Evolutionary conservation across 2,888 invertebrate species (phyloP).

Genomic region (Drosophila merina): DNA sequence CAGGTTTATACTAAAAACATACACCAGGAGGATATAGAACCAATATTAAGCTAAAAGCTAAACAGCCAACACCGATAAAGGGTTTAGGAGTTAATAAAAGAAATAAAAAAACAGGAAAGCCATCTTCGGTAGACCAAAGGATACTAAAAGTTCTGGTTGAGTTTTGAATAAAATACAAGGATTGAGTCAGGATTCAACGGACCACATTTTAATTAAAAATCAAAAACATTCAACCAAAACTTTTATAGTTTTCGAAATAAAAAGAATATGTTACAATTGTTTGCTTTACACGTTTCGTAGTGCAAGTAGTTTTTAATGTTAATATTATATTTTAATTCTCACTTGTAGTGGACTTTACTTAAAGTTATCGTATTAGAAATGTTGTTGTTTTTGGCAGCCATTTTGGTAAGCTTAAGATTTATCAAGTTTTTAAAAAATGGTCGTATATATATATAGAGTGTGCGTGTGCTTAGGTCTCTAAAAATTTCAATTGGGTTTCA

Average conservation of each 20-base stretch:
- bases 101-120: constrained; percentile 8
- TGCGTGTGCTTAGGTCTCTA: constrained; percentile 24
- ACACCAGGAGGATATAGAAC: neutral
- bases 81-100: constrained; percentile 21
- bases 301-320: constrained; percentile 48
- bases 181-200: neutral
- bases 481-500: constrained; percentile 5
- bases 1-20: neutral
- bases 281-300: constrained; percentile 52
- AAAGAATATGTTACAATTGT: constrained; percentile 64
- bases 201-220: neutral
- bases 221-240: neutral
- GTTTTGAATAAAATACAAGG: neutral
- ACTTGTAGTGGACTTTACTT: constrained; percentile 56
- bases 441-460: constrained; percentile 16
- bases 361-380: constrained; percentile 60
- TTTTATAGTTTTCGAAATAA: constrained; percentile 51
- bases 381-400: constrained; percentile 61
- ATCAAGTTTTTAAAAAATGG: constrained; percentile 13
- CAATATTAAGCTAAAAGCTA: constrained; percentile 3
- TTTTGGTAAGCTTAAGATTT: constrained; percentile 41
- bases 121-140: constrained; percentile 12
- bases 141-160: neutral
- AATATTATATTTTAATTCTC: constrained; percentile 60
- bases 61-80: constrained; percentile 47